These are phyloP conservation scores for Acromyrmex echinatior DNA, from an alignment of 1,140 invertebrate species.

Conservation along the genomic window DNA sequence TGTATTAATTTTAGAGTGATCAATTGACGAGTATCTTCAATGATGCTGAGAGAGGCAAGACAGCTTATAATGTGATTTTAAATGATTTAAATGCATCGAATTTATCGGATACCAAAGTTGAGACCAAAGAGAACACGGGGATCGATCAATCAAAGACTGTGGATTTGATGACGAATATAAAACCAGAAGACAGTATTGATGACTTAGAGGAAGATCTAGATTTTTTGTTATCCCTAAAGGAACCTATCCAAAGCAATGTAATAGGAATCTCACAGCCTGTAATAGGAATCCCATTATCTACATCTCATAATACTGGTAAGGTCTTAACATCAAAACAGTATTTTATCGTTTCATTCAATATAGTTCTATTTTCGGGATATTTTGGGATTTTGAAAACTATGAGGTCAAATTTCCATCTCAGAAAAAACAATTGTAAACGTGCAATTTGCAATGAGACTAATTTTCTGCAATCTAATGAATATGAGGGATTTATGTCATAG, in stretches of 20 bases:
- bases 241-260: constrained; percentile 70
- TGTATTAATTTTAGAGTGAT: constrained; percentile 69
- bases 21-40: constrained; percentile 77
- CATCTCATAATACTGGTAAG: constrained; percentile 60
- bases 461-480: background rate
- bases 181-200: background rate
- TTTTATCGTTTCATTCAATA: constrained; percentile 34
- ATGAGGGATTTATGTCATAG: background rate
- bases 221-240: constrained; percentile 79
- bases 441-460: background rate
- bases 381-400: background rate
- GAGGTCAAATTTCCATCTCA: background rate
- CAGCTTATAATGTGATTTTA: constrained; percentile 57
- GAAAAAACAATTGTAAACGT: background rate
- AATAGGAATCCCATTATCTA: background rate
- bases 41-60: constrained; percentile 69
- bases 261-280: constrained; percentile 24
- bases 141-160: background rate
- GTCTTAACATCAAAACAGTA: constrained; percentile 15
- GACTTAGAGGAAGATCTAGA: constrained; percentile 74
- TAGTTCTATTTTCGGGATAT: background rate
- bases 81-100: background rate
- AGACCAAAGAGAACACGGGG: background rate
- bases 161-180: background rate
- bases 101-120: constrained; percentile 18